These are phyloP conservation scores for Pachyrhynchus sulphureomaculatus DNA, from an alignment of 1,140 invertebrate genomes.

Conservation along the genomic window DNA sequence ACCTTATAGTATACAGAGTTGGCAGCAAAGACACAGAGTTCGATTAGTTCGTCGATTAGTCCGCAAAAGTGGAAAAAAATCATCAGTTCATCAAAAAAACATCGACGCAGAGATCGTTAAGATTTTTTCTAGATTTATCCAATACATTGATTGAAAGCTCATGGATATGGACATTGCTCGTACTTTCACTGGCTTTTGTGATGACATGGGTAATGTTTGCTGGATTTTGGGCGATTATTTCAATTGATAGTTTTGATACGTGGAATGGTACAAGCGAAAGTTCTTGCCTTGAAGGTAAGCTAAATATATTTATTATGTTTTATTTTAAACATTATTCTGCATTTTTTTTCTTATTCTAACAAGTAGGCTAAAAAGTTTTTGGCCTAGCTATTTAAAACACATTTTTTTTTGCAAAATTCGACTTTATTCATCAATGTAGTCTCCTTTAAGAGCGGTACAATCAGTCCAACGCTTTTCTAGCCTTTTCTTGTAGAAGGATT, in stretches of 20 bases:
- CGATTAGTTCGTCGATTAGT: constrained; percentile 26
- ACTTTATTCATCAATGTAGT: too few relatives aligned
- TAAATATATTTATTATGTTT: too few relatives aligned
- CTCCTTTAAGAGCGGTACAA: too few relatives aligned
- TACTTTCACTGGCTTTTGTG: constrained; percentile 49
- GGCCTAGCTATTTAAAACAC: too few relatives aligned
- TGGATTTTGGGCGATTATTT: constrained; percentile 42
- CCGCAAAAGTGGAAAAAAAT: constrained; percentile 34
- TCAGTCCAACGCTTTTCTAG: too few relatives aligned
- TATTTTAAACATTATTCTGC: too few relatives aligned
- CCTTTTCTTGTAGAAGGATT: too few relatives aligned
- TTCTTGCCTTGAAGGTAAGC: constrained; percentile 30
- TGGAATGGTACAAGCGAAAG: constrained; percentile 28
- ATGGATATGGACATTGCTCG: constrained; percentile 60
- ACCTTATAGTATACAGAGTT: constrained; percentile 32
- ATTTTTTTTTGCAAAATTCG: too few relatives aligned
- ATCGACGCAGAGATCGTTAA: constrained; percentile 8
- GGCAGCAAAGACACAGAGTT: constrained; percentile 4
- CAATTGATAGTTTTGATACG: constrained; percentile 38
- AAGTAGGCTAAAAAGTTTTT: too few relatives aligned
- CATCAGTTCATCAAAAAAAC: constrained; percentile 26
- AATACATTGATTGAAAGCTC: constrained; percentile 63
- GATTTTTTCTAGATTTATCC: constrained; percentile 54
- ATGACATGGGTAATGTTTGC: constrained; percentile 44
- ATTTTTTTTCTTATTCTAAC: too few relatives aligned